Evolutionary conservation across 1,140 invertebrate genomes (phyloP).

Genomic region (Apis laboriosa): DNA sequence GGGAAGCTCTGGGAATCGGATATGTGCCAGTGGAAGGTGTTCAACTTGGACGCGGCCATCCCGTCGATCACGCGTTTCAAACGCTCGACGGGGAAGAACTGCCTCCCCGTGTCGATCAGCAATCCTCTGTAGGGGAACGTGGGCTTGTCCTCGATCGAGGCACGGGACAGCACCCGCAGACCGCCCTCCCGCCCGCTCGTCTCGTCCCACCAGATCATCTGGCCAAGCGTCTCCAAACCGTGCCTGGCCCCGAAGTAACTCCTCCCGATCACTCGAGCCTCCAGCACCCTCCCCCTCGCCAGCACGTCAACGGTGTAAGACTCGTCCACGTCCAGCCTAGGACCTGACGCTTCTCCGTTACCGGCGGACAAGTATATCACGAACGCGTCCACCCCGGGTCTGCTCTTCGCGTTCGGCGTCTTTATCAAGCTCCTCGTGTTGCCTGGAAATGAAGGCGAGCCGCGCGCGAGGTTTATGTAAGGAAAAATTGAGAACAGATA

Average conservation of each 20-base stretch:
- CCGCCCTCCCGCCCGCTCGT: slow-evolving; percentile 81
- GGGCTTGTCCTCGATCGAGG: slow-evolving; percentile 85
- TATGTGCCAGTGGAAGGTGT: slow-evolving; percentile 93
- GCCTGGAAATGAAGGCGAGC: slow-evolving; percentile 56
- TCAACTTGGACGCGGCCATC: slow-evolving; percentile 92
- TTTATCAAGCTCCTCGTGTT: slow-evolving; percentile 75
- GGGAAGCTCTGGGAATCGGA: slow-evolving; percentile 94
- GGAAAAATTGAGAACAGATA: too few relatives aligned
- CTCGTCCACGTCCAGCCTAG: slow-evolving; percentile 87
- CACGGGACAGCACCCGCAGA: slow-evolving; percentile 81
- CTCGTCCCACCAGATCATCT: slow-evolving; percentile 89
- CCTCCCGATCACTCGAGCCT: slow-evolving; percentile 84
- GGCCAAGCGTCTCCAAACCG: slow-evolving; percentile 89
- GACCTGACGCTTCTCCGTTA: slow-evolving; percentile 68
- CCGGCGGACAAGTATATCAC: slow-evolving; percentile 72
- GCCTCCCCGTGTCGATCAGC: slow-evolving; percentile 88
- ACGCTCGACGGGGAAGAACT: slow-evolving; percentile 85
- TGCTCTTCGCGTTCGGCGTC: slow-evolving; percentile 70
- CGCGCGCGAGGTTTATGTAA: too few relatives aligned
- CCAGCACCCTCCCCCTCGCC: slow-evolving; percentile 80
- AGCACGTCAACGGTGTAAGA: slow-evolving; percentile 85
- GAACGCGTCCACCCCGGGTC: slow-evolving; percentile 72
- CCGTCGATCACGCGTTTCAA: slow-evolving; percentile 88
- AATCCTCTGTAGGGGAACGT: slow-evolving; percentile 87
- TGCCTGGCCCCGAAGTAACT: slow-evolving; percentile 90